Conservation (phyloP, 2,888 invertebrate genomes). For the Boloria selene region DNA sequence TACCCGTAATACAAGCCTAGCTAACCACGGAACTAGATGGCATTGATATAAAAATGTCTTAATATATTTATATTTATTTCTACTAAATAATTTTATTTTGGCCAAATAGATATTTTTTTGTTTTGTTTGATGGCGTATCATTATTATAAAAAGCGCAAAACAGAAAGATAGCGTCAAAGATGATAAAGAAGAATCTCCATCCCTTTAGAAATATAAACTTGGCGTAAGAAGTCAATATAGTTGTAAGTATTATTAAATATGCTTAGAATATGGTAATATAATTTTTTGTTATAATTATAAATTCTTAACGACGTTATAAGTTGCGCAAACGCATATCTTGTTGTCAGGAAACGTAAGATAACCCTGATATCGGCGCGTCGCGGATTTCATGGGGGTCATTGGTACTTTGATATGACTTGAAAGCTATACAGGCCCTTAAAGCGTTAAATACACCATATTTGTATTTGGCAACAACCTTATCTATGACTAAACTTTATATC, state of each 20-base stretch:
- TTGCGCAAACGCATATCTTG: constrained; percentile 44
- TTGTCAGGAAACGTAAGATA: constrained; percentile 54
- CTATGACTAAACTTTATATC: neutral
- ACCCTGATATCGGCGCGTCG: constrained; percentile 48
- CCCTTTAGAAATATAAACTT: too few relatives aligned
- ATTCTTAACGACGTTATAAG: constrained; percentile 14
- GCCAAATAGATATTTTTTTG: too few relatives aligned
- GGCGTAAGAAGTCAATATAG: too few relatives aligned
- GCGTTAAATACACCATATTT: neutral
- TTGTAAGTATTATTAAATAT: neutral
- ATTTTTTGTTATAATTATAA: neutral
- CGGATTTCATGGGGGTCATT: constrained; percentile 41
- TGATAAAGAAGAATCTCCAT: too few relatives aligned
- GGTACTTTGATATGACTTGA: constrained; percentile 3
- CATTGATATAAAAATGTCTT: too few relatives aligned
- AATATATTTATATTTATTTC: too few relatives aligned
- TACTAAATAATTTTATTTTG: too few relatives aligned
- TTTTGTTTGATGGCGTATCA: too few relatives aligned
- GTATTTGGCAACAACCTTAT: constrained; percentile 1
- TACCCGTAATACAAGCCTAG: too few relatives aligned
- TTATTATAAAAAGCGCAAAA: too few relatives aligned
- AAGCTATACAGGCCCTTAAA: neutral
- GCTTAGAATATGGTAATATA: neutral
- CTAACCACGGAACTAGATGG: too few relatives aligned
- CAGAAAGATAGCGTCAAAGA: too few relatives aligned